A percentile compares a stretch with the other conserved stretches of the same genome.
Evolutionary conservation across 2,113 vertebrate genomes (phyloP).

Genomic region (Corythoichthys intestinalis): DNA sequence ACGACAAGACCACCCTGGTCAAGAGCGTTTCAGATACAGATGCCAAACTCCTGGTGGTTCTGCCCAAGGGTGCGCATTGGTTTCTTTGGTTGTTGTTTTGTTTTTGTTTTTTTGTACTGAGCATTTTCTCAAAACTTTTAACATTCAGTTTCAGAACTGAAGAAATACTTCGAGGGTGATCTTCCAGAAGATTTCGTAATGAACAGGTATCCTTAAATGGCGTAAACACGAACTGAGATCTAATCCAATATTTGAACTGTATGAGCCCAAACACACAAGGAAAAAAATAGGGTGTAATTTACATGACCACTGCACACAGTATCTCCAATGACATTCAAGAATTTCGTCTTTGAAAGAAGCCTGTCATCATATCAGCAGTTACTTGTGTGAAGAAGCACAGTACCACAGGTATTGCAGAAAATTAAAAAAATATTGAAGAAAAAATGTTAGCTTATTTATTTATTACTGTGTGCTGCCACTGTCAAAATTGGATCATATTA

Average conservation of each 20-base stretch:
- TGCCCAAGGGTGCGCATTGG: conserved; percentile 83
- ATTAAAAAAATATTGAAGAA: neutral
- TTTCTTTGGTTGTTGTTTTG: neutral
- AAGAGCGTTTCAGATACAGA: conserved; percentile 80
- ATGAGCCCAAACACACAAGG: neutral
- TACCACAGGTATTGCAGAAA: neutral
- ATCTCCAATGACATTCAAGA: neutral
- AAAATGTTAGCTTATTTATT: neutral
- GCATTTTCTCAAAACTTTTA: neutral
- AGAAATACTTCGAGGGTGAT: conserved; percentile 87
- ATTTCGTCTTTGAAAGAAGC: neutral
- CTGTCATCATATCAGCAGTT: neutral
- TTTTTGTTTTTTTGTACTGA: neutral
- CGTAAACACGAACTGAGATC: neutral
- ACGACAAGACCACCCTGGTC: conserved; percentile 74
- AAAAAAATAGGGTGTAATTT: neutral
- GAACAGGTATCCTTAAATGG: conserved; percentile 81
- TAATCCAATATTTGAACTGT: neutral
- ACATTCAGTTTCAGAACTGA: conserved; percentile 88
- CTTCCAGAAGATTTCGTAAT: conserved; percentile 77
- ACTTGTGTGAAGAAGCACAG: neutral
- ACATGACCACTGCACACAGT: neutral
- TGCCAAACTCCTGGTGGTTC: conserved; percentile 78
- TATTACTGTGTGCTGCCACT: too few relatives aligned
- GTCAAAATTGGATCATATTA: too few relatives aligned